Base-by-base conservation (phyloP, 2,888 invertebrate species). In the Poecilobothrus nobilitatus region DNA sequence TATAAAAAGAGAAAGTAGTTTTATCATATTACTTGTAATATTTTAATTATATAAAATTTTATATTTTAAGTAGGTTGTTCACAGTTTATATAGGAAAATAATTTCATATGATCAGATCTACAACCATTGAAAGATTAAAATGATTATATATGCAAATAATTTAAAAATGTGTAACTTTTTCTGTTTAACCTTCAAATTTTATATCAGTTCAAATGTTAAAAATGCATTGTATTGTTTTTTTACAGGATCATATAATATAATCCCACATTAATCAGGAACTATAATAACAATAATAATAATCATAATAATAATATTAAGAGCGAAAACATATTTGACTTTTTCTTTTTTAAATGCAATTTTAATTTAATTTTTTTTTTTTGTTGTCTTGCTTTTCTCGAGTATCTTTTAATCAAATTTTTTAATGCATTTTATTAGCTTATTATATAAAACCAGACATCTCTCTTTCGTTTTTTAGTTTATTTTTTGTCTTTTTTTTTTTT, bases 381-480 rank as follows among this genome's bases (percentile, higher is more conserved):
- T 41, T 3, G 9, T 41, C 7, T 41, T 41, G 4, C 15, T 41
- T 8, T 3, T 2, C 41, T 41, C 15, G 41, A 41, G n/a, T 53
- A 53, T 53, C 6, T 18, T 53, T 53, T 53, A 53, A 53, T 53
- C 53, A 53, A 53, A 53, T 12, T 53, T 53, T 53, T 53, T 53
- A 18, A 53, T 53, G 53, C 53, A 53, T 53, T 53, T 53, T 53
- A 53, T 53, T 53, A 53, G 53, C 18, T 15, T 53, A 53, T 53
- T 53, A 53, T 53, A 53, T 53, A 53, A 53, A 53, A 53, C n/a
- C 53, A 53, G 53, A 53, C 53, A 53, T 53, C 41, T 41, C 15
- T 41, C 27, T 27, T 27, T 27, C 5, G 27, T 5, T 27, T 27
- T 27, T 4, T 27, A 4, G 27, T 2, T 41, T 41, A 6, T 15